A percentile compares a stretch with the other conserved stretches of the same genome.
phyloP scores from a whole-genome alignment of 2,797 vertebrate species.

The Halcyon smyrnensis region DNA sequence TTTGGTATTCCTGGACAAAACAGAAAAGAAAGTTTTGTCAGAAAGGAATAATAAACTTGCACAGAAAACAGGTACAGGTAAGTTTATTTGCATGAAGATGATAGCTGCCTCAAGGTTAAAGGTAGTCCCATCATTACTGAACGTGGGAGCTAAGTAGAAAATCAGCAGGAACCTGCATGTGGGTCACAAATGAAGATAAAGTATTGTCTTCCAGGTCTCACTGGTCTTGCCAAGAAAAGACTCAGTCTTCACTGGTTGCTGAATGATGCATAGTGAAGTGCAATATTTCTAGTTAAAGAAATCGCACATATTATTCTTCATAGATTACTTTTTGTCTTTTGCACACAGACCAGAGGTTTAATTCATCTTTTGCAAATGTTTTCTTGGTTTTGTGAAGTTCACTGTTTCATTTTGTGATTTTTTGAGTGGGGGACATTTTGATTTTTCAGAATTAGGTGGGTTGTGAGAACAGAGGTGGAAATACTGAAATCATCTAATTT shows the following conservation, averaged over 20 bases:
- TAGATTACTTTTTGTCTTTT: not conserved
- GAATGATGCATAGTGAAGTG: not conserved
- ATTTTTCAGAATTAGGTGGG: constrained; percentile 9
- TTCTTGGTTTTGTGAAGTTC: not conserved
- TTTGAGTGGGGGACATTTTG: not conserved
- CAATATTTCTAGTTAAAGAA: not conserved
- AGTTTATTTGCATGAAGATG: not conserved
- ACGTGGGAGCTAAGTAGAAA: not conserved
- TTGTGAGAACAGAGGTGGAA: constrained; percentile 15
- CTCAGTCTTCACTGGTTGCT: not conserved
- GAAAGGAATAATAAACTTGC: not conserved
- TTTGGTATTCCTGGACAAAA: not conserved
- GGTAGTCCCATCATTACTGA: not conserved
- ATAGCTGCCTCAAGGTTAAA: not conserved
- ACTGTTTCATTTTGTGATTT: not conserved
- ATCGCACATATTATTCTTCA: not conserved
- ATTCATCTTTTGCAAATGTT: not conserved
- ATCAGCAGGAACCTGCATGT: not conserved
- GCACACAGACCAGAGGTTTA: not conserved
- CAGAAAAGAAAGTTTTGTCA: not conserved
- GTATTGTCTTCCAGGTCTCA: not conserved
- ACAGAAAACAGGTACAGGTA: not conserved
- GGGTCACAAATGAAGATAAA: not conserved
- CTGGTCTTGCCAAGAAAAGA: constrained; percentile 1
- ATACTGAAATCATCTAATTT: not conserved